Evolutionary conservation across 2,888 invertebrate genomes (phyloP).

Genomic region (Phytoseiulus persimilis): DNA sequence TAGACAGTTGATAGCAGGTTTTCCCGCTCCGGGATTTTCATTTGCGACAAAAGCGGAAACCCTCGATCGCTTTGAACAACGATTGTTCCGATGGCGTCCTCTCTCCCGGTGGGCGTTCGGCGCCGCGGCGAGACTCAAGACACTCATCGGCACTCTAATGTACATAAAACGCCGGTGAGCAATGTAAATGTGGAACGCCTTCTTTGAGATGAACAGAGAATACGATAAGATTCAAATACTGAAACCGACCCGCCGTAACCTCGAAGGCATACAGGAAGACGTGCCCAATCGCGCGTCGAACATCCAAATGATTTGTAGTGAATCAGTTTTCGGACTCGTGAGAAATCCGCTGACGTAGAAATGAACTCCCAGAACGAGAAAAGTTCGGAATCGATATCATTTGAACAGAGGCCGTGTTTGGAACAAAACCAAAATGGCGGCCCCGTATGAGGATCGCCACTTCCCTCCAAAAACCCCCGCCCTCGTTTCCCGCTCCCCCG

Average conservation of each 20-base stretch:
- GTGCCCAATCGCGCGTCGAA: not conserved
- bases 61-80: not conserved
- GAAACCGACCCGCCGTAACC: not conserved
- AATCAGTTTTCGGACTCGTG: not conserved
- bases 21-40: not conserved
- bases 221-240: not conserved
- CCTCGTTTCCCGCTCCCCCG: no score
- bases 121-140: not conserved
- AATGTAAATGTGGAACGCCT: not conserved
- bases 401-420: not conserved
- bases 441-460: not conserved
- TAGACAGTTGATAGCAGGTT: not conserved
- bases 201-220: not conserved
- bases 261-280: not conserved
- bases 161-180: constrained; percentile 32
- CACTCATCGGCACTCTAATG: constrained; percentile 9
- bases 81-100: not conserved
- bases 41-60: not conserved
- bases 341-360: not conserved
- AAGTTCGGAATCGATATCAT: not conserved
- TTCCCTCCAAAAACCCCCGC: not conserved
- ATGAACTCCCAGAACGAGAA: not conserved
- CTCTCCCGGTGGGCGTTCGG: not conserved
- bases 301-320: not conserved
- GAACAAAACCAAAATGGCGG: not conserved